Base-by-base conservation (phyloP, 1,140 invertebrate genomes). In the Stenopsyche tienmushanensis region DNA sequence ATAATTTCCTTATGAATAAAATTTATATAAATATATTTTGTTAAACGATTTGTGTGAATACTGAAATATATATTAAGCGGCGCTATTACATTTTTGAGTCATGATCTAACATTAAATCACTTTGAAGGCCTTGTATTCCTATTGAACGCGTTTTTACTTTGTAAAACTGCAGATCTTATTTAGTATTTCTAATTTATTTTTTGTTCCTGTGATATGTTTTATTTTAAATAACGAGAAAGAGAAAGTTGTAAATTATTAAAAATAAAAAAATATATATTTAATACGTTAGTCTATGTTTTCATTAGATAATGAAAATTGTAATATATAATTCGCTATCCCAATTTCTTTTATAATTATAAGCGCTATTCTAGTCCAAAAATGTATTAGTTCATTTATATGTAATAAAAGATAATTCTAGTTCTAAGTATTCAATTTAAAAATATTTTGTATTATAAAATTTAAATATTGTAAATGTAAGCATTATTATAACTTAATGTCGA, bases 331-430 rank as follows among this genome's bases (percentile, higher is more conserved):
- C 29, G 13, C 57, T 47, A 26, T 44, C 20, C 41, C n/a, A n/a
- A n/a, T 50, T 52, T 49, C 24, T 23, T n/a, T 45, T 15, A 50
- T 52, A 47, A 60, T 39, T 53, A 58, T 62, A 65, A 67, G 42
- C 62, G 64, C 49, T 60, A 58, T 71, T 70, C 68, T 70, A 70
- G 68, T 70, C 68, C 60, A 70, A 50, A 69, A 70, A 70, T 64
- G 67, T 69, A 69, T 65, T 69, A 52, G 67, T 69, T 65, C 59
- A 52, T 58, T 69, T 69, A 62, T 63, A 67, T 54, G 49, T 65
- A 67, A 62, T 62, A 62, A 50, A 60, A 68, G 23, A 34, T 21
- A 69, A 65, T 52, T 68, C 55, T 53, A n/a, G n/a, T 59, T 65
- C 62, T 62, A 41, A 55, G 41, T 60, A 60, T 60, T 45, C 42